A percentile compares a stretch with the other conserved stretches of the same genome.
phyloP scores from a whole-genome alignment of 2,113 vertebrate genomes.

The Hiodon tergisus region DNA sequence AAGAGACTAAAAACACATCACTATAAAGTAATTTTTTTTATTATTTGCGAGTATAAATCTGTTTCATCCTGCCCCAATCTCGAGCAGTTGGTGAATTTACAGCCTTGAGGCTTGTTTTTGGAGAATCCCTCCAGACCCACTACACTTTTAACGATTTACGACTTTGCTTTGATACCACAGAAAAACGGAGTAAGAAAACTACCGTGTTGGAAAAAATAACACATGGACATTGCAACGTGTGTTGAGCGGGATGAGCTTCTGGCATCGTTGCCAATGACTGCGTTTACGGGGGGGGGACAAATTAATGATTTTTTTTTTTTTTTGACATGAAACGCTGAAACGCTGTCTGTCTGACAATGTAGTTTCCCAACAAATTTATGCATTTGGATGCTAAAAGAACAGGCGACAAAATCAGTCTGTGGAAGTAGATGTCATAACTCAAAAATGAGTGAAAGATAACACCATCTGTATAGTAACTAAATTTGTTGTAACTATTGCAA shows the following conservation, averaged over 20 bases:
- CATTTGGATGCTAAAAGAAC: too few relatives aligned
- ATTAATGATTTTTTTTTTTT: not conserved
- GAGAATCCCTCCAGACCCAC: not conserved
- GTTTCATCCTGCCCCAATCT: not conserved
- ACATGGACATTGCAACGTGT: too few relatives aligned
- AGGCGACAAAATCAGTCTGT: too few relatives aligned
- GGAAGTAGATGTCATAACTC: too few relatives aligned
- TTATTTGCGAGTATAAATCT: not conserved
- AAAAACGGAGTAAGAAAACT: not conserved
- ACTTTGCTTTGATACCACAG: not conserved
- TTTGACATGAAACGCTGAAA: not conserved
- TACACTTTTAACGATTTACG: not conserved
- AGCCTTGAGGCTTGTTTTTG: not conserved
- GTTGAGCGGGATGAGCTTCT: not conserved
- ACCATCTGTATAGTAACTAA: too few relatives aligned
- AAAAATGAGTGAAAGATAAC: too few relatives aligned
- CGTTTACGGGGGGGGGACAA: not conserved
- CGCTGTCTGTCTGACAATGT: not conserved
- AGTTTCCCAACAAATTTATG: too few relatives aligned
- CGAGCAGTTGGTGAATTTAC: not conserved
- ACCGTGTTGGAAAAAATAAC: not conserved
- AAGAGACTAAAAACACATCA: constrained; percentile 5
- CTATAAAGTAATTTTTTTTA: not conserved
- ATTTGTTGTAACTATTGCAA: too few relatives aligned
- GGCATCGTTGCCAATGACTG: not conserved